Base-by-base conservation (phyloP, 2,888 invertebrate genomes). In the Orchesellides sinensis region DNA sequence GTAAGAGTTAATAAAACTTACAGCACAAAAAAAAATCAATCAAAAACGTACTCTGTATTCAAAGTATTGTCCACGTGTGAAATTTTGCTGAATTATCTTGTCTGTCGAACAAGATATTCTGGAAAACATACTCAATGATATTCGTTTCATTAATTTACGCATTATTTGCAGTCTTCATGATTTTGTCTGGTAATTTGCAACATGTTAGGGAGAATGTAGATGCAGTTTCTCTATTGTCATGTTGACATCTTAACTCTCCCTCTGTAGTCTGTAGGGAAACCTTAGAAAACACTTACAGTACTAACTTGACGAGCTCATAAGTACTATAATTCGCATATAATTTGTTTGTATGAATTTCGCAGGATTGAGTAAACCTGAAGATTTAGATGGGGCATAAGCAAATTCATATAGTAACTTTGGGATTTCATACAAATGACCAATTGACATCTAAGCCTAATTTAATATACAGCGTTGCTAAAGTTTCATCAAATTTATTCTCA, bases 1-100 rank as follows among this genome's bases (percentile, higher is more conserved):
- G 82, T 54, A 56, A 70, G 82, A 82, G 75, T 75, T 75, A 82
- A 82, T 82, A 82, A 81, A 82, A 82, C 82, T 82, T 74, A 82
- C 75, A 82, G 82, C 82, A 82, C 70, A 82, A 75, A 81, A 78
- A 63, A 45, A 32, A n/a, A n/a, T n/a, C n/a, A n/a, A n/a, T n/a
- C n/a, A n/a, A n/a, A n/a, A 32, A 32, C 40, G 54, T 65, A 75
- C 23, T 66, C 25, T 65, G 75, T 75, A 66, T 52, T 27, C 45
- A 75, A 75, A 75, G 66, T 59, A 65, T 56, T 52, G 5, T 47
- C 25, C 52, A 40, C 40, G 23, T 75, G 27, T 75, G 49, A 63
- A 27, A 23, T n/a, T n/a, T n/a, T n/a, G n/a, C n/a, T n/a, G n/a
- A n/a, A n/a, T n/a, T 35, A 35, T 72, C 35, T 54, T 40, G 29